Base-by-base conservation (phyloP, 2,113 vertebrate genomes). In the Hypomesus transpacificus region DNA sequence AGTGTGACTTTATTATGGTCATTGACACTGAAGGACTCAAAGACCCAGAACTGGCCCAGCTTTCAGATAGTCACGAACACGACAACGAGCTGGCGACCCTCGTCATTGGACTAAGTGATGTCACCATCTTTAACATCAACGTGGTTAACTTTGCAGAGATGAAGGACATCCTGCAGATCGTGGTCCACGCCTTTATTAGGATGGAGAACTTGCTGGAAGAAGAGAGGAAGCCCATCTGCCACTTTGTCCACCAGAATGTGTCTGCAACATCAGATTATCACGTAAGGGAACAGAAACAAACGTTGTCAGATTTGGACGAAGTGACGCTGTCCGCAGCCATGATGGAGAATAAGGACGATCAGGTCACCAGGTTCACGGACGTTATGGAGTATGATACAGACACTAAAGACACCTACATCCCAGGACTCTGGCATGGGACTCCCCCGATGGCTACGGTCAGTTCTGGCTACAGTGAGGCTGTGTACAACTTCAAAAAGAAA, bases 1-100 rank as follows among this genome's bases (percentile, higher is more conserved):
- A 82, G 34, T 93, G 90, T 63, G 91, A 92, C 63, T 92, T 90
- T n/a, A 74, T 93, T 52, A 60, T 93, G 79, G 77, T 90, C 4
- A 92, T 94, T 51, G 91, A 93, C 76, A 93, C 93, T 0, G 91
- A 92, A 46, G 81, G 86, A 14, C 63, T 88, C 14, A 84, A 87
- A 39, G 71, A 77, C 52, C 73, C 20, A 59, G 75, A 81, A 59
- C 46, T 84, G 66, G 73, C 70, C 1, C 63, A 67, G 14, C 51
- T 80, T 3, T 80, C 68, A 56, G 66, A 82, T 14, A 83, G 77
- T 51, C 70, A 82, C 0, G 80, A 89, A 57, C 83, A 75, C n/a
- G 78, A 89, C 64, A 85, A 83, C 61, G 84, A 89, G 46, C 69
- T 88, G n/a, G 82, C 82, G 0, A 87, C 78, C 1, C 60, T 86